Evolutionary conservation across 2,797 vertebrate species (phyloP).

Genomic region (Mionectes olivaceus): DNA sequence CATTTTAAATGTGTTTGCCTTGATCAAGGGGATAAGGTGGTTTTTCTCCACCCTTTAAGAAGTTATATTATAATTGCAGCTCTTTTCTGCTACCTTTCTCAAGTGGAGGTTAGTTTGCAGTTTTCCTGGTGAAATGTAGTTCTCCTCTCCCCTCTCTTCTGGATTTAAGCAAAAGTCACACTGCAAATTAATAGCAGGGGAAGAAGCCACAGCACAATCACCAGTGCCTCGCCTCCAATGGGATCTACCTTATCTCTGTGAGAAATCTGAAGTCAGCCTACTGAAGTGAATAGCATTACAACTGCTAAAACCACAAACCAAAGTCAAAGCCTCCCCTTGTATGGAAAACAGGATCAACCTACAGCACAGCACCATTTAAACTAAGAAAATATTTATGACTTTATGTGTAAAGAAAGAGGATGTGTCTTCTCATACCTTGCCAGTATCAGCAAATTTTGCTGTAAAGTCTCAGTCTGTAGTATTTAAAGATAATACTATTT

Average conservation of each 20-base stretch:
- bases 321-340: not conserved
- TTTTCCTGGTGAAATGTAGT: not conserved
- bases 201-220: not conserved
- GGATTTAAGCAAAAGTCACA: not conserved
- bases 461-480: not conserved
- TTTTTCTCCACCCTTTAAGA: not conserved
- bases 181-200: not conserved
- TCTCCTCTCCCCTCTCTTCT: not conserved
- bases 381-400: not conserved
- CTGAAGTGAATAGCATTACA: not conserved
- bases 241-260: not conserved
- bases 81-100: not conserved
- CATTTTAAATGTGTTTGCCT: not conserved
- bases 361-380: not conserved
- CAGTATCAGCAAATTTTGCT: not conserved
- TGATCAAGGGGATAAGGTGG: not conserved
- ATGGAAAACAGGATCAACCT: not conserved
- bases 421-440: not conserved
- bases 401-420: not conserved
- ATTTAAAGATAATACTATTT: not conserved
- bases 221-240: not conserved
- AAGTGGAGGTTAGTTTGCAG: not conserved
- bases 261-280: not conserved
- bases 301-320: not conserved
- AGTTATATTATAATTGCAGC: not conserved